Conservation (phyloP, 2,888 invertebrate species). For the Teleogryllus oceanicus region DNA sequence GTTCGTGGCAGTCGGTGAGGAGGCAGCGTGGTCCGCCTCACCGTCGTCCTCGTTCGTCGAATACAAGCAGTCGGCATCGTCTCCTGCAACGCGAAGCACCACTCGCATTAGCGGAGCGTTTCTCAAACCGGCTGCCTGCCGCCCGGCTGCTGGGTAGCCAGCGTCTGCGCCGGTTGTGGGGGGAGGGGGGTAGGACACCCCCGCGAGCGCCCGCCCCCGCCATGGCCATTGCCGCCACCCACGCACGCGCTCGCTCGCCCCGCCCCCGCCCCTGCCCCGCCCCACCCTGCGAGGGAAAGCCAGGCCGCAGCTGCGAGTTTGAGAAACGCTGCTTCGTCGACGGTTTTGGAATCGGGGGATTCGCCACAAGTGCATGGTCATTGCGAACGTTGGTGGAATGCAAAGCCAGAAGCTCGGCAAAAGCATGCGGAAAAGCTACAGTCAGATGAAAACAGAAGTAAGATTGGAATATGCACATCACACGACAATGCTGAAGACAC, state of each 20-base stretch:
- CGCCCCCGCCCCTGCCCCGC: neutral
- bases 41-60: conserved; percentile 35
- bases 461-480: no score
- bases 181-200: neutral
- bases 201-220: neutral
- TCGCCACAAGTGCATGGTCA: no score
- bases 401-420: no score
- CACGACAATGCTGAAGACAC: no score
- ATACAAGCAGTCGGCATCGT: conserved; percentile 31
- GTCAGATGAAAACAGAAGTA: no score
- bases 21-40: conserved; percentile 29
- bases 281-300: neutral
- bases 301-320: neutral
- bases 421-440: no score
- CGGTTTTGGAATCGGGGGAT: neutral
- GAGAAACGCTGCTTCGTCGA: conserved; percentile 3
- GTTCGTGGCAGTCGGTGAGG: conserved; percentile 28
- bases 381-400: no score
- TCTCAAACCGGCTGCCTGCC: neutral
- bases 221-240: neutral
- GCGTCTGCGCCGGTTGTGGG: neutral
- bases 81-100: conserved; percentile 18
- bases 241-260: neutral
- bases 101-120: neutral
- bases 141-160: neutral